Conservation (phyloP, 2,888 invertebrate species). For the Drosophila fungiperda region DNA sequence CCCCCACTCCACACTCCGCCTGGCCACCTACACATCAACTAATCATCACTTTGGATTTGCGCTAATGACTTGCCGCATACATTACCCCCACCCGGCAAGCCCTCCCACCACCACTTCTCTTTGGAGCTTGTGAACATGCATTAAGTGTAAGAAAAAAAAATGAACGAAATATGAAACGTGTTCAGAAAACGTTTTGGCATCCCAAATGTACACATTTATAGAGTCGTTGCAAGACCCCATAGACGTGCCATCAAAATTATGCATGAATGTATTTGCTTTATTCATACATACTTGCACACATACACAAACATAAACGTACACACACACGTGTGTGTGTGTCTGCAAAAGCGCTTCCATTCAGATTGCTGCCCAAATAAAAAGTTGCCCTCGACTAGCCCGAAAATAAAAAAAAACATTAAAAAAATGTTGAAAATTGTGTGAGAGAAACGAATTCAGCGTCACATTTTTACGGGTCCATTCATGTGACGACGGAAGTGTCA, state of each 20-base stretch:
- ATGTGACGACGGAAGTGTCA: slow-evolving; percentile 81
- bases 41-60: slow-evolving; percentile 77
- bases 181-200: slow-evolving; percentile 79
- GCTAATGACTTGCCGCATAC: slow-evolving; percentile 68
- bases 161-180: slow-evolving; percentile 48
- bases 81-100: not conserved
- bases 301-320: not conserved
- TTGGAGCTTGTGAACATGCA: slow-evolving; percentile 42
- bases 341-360: slow-evolving; percentile 35
- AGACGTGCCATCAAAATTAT: slow-evolving; percentile 76
- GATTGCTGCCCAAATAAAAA: slow-evolving; percentile 73
- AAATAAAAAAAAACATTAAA: slow-evolving; percentile 40
- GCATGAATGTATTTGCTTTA: slow-evolving; percentile 79
- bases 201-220: slow-evolving; percentile 64
- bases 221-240: slow-evolving; percentile 40
- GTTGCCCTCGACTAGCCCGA: slow-evolving; percentile 71
- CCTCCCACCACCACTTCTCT: slow-evolving; percentile 10
- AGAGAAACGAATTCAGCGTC: slow-evolving; percentile 68
- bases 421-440: slow-evolving; percentile 7
- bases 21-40: slow-evolving; percentile 36
- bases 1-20: not conserved
- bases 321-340: not conserved
- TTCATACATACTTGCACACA: slow-evolving; percentile 50
- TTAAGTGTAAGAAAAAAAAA: slow-evolving; percentile 52
- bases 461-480: slow-evolving; percentile 81